phyloP scores from a whole-genome alignment of 2,113 vertebrate genomes.

The Chaenogobius annularis region DNA sequence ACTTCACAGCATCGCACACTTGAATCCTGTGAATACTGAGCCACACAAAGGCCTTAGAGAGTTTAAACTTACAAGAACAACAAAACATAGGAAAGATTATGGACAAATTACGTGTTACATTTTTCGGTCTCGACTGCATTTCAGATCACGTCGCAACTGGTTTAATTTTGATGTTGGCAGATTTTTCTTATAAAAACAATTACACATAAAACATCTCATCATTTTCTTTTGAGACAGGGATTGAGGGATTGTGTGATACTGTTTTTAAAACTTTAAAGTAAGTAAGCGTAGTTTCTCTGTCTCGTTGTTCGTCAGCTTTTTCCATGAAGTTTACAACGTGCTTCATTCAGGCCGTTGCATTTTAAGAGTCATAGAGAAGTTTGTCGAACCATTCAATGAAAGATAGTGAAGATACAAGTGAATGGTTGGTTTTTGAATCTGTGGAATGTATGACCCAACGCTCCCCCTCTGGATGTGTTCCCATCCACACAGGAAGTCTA shows the following conservation, averaged over 20 bases:
- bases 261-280: not conserved
- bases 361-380: constrained; percentile 37
- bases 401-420: constrained; percentile 29
- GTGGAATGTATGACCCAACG: constrained; percentile 62
- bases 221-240: not conserved
- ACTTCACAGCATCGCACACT: constrained; percentile 22
- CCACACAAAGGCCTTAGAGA: constrained; percentile 15
- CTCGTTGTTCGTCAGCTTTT: constrained; percentile 7
- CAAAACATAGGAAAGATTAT: not conserved
- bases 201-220: no score
- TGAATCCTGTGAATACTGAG: constrained; percentile 24
- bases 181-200: no score
- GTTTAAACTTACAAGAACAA: not conserved
- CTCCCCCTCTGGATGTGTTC: constrained; percentile 59
- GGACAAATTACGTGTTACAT: no score
- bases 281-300: not conserved
- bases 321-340: constrained; percentile 29
- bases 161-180: no score
- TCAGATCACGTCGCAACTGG: no score
- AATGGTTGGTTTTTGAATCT: constrained; percentile 30
- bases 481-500: constrained; percentile 70
- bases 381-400: constrained; percentile 22
- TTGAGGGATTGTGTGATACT: not conserved
- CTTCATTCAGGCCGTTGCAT: constrained; percentile 25
- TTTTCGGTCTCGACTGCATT: no score